These are phyloP conservation scores for Odontophorus gujanensis DNA, from an alignment of 2,113 vertebrate genomes.

Conservation along the genomic window DNA sequence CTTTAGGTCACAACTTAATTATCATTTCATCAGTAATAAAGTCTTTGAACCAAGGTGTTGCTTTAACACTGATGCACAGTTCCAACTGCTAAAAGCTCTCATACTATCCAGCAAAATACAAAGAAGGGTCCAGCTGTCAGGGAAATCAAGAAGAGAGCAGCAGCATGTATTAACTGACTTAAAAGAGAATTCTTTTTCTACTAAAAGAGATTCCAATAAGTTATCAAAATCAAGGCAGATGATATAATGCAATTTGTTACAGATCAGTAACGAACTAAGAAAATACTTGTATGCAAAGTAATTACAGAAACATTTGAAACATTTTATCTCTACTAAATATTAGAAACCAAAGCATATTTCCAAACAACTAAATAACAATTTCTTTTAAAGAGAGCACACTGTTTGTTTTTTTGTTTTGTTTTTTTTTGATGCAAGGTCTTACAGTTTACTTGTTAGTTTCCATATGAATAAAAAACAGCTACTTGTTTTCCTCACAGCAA, in stretches of 20 bases:
- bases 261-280: background rate
- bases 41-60: background rate
- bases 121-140: background rate
- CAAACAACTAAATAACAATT: background rate
- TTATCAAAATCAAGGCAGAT: background rate
- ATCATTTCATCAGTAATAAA: background rate
- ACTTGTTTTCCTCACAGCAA: background rate
- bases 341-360: background rate
- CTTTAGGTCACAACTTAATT: background rate
- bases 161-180: background rate
- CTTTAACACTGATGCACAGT: background rate
- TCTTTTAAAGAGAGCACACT: background rate
- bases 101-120: background rate
- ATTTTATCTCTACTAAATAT: background rate
- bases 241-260: background rate
- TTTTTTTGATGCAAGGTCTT: background rate
- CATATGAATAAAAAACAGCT: background rate
- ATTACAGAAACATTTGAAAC: background rate
- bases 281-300: background rate
- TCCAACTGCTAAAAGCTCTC: background rate
- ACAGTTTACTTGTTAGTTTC: background rate
- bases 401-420: too few relatives aligned
- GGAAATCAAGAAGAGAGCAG: background rate
- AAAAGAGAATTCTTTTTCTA: background rate
- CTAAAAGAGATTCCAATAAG: background rate